phyloP scores from a whole-genome alignment of 2,113 vertebrate species.

The Perca flavescens region DNA sequence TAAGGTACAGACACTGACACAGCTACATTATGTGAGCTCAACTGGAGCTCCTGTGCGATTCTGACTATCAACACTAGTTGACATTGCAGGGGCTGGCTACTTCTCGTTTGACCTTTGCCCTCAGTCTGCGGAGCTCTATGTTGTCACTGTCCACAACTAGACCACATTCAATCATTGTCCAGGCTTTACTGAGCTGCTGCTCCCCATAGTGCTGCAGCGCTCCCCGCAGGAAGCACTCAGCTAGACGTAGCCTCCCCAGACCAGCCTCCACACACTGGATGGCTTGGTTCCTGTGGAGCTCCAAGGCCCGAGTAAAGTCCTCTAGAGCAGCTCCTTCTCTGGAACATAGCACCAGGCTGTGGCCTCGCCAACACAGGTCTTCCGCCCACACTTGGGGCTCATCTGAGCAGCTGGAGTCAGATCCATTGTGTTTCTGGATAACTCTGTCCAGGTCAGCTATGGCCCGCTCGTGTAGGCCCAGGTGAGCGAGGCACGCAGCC shows the following conservation, averaged over 20 bases:
- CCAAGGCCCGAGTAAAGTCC: constrained; percentile 87
- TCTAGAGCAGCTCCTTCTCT: constrained; percentile 82
- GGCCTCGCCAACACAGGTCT: constrained; percentile 88
- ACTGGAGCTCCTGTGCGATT: not conserved
- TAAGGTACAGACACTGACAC: constrained; percentile 7
- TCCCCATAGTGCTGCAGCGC: constrained; percentile 85
- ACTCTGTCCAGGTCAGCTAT: constrained; percentile 87
- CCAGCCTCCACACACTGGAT: constrained; percentile 77
- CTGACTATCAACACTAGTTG: constrained; percentile 78
- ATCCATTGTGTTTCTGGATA: constrained; percentile 70
- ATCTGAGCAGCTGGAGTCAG: constrained; percentile 18
- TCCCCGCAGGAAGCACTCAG: constrained; percentile 79
- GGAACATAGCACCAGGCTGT: constrained; percentile 82
- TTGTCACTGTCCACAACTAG: constrained; percentile 85
- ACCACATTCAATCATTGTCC: constrained; percentile 86
- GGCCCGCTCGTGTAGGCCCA: constrained; percentile 83
- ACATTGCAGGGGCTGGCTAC: constrained; percentile 86
- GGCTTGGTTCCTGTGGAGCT: constrained; percentile 80
- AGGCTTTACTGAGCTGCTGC: constrained; percentile 84
- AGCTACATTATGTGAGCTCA: not conserved
- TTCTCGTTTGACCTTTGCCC: constrained; percentile 85
- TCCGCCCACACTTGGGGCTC: constrained; percentile 71
- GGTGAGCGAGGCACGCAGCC: constrained; percentile 84
- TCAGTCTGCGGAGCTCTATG: constrained; percentile 87
- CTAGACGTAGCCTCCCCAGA: constrained; percentile 78